phyloP scores from a whole-genome alignment of 2,797 vertebrate species.

The Delichon dasypus region DNA sequence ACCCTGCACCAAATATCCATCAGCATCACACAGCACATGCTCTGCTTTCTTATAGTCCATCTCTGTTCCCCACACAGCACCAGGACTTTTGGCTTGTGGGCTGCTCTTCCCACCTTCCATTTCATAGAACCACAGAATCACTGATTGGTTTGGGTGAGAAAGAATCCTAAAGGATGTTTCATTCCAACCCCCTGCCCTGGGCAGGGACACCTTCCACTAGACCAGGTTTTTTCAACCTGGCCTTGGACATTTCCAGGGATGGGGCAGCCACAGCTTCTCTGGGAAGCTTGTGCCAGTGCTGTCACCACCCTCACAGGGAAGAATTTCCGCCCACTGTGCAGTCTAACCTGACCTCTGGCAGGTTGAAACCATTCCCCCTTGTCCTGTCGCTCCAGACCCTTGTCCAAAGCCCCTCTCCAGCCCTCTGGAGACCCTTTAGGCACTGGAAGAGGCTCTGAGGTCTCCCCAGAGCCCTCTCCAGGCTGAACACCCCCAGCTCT shows the following conservation, averaged over 20 bases:
- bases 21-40: neutral
- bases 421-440: neutral
- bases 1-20: rapidly evolving
- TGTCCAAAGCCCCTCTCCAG: neutral
- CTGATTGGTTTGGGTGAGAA: neutral
- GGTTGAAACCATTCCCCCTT: neutral
- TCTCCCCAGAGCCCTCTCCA: neutral
- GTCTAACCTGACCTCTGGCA: neutral
- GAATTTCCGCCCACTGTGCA: neutral
- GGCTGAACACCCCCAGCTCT: neutral
- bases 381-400: neutral
- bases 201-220: neutral
- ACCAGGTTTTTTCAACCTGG: neutral
- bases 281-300: too few relatives aligned
- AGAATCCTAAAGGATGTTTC: neutral
- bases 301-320: neutral
- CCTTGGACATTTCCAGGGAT: neutral
- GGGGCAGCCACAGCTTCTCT: neutral
- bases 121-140: neutral
- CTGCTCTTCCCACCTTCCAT: neutral
- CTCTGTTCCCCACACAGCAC: neutral
- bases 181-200: neutral
- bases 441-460: neutral
- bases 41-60: rapidly evolving
- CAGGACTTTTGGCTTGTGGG: neutral